Percentiles rank a stretch among this genome's conserved stretches.
phyloP scores from a whole-genome alignment of 2,113 vertebrate genomes.

The Bombycilla garrulus region DNA sequence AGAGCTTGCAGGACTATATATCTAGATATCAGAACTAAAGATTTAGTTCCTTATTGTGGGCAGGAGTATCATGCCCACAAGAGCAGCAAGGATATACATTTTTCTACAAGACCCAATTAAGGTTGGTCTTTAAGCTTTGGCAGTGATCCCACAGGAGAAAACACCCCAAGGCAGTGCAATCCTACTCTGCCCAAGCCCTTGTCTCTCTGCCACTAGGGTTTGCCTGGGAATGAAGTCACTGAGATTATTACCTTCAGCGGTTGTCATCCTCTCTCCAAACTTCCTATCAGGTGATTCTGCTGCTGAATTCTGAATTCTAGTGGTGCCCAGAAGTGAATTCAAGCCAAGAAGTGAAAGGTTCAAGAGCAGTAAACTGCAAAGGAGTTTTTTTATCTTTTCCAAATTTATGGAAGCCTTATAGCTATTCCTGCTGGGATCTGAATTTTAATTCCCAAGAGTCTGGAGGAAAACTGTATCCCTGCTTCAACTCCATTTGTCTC shows the following conservation, averaged over 20 bases:
- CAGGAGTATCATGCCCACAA: fast-evolving
- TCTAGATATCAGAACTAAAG: not conserved
- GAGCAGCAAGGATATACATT: not conserved
- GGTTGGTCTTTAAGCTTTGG: not conserved
- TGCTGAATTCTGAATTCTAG: not conserved
- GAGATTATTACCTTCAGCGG: not conserved
- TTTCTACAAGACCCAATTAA: not conserved
- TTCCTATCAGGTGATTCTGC: not conserved
- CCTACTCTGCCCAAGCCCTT: not conserved
- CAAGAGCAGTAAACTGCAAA: not conserved
- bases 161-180: fast-evolving
- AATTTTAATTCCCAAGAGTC: not conserved
- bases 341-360: not conserved
- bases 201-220: not conserved
- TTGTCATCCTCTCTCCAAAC: not conserved
- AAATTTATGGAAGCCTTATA: not conserved
- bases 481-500: not conserved
- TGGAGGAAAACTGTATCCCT: not conserved
- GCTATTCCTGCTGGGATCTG: not conserved
- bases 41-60: not conserved
- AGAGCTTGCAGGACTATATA: not conserved
- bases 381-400: not conserved
- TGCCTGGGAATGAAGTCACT: not conserved
- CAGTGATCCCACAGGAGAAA: not conserved
- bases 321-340: not conserved